Conservation (phyloP, 2,888 invertebrate species). For the Drosophila mettleri region DNA sequence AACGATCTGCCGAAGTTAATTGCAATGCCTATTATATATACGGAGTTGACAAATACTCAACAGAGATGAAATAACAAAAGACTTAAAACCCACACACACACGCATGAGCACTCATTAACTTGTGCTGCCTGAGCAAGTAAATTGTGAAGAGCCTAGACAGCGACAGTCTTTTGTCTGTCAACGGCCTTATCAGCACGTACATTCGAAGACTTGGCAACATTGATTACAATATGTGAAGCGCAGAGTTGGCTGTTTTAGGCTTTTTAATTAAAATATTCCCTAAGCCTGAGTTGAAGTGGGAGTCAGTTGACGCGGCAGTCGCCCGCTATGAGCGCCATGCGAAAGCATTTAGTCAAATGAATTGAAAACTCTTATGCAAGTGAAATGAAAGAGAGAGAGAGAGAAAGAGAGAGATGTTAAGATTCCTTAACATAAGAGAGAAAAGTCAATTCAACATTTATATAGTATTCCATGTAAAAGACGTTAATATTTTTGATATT, state of each 20-base stretch:
- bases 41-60: constrained; percentile 8
- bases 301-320: neutral
- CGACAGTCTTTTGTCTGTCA: constrained; percentile 37
- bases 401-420: too few relatives aligned
- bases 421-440: neutral
- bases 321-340: neutral
- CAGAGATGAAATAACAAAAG: constrained; percentile 4
- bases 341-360: neutral
- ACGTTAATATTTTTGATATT: neutral
- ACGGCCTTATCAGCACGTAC: constrained; percentile 63
- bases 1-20: neutral
- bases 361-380: neutral
- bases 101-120: constrained; percentile 32
- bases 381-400: too few relatives aligned
- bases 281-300: neutral
- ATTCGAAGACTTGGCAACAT: constrained; percentile 24
- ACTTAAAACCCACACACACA: neutral
- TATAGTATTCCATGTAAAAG: neutral
- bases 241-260: constrained; percentile 9
- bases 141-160: constrained; percentile 16
- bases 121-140: constrained; percentile 24
- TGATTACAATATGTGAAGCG: constrained; percentile 24
- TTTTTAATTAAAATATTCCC: constrained; percentile 56
- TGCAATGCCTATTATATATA: constrained; percentile 3
- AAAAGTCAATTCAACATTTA: neutral